phyloP scores from a whole-genome alignment of 2,113 vertebrate genomes.

The Equus przewalskii region DNA sequence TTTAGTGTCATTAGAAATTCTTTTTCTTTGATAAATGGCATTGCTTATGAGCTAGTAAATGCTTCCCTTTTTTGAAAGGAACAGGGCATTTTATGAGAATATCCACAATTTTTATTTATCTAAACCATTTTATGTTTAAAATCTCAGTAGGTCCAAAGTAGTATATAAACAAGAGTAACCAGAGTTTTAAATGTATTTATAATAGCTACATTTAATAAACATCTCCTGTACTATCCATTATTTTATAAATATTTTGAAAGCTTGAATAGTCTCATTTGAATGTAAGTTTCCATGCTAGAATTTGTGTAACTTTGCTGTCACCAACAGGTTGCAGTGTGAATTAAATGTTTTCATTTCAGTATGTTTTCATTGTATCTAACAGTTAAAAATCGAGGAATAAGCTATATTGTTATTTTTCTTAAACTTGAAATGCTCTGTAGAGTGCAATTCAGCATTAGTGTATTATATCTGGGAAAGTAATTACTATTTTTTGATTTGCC shows the following conservation, averaged over 20 bases:
- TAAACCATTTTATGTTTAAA: conserved; percentile 78
- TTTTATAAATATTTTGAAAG: conserved; percentile 81
- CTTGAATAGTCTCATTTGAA: conserved; percentile 63
- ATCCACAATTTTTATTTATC: conserved; percentile 77
- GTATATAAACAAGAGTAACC: conserved; percentile 84
- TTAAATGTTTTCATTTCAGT: conserved; percentile 64
- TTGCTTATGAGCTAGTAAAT: conserved; percentile 22
- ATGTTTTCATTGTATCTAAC: conserved; percentile 58
- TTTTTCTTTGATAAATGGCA: conserved; percentile 29
- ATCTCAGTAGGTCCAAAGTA: conserved; percentile 78
- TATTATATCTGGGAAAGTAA: conserved; percentile 79
- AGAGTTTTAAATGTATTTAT: conserved; percentile 86
- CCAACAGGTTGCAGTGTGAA: conserved; percentile 89
- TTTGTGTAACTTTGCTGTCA: conserved; percentile 89
- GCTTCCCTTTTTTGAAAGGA: conserved; percentile 56
- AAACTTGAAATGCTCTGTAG: conserved; percentile 73
- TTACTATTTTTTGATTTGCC: conserved; percentile 85
- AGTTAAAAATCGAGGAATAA: conserved; percentile 77
- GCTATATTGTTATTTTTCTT: conserved; percentile 73
- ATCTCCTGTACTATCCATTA: conserved; percentile 84
- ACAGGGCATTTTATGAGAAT: conserved; percentile 19
- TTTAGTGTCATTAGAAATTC: background rate
- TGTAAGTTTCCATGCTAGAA: conserved; percentile 48
- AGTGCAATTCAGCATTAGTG: conserved; percentile 82
- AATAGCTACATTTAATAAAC: conserved; percentile 89